A percentile compares a stretch with the other conserved stretches of the same genome.
Conservation (phyloP, 2,113 vertebrate species). For the Silurus glanis region DNA sequence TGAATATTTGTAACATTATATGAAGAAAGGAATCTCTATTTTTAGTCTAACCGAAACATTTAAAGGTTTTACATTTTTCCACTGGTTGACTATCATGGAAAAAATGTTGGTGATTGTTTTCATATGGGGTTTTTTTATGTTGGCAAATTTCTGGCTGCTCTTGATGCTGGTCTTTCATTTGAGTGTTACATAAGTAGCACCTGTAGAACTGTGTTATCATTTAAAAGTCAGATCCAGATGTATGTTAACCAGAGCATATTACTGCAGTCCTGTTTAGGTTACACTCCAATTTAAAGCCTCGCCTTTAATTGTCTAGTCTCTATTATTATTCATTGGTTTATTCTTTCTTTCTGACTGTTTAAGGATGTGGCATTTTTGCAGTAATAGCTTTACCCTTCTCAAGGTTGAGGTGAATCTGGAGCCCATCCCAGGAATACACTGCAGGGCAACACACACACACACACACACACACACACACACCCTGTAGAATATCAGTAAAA, state of each 20-base stretch:
- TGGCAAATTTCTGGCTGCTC: background rate
- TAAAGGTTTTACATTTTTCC: background rate
- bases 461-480: background rate
- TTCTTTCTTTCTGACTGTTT: background rate
- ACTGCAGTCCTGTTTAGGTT: background rate
- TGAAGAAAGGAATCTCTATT: background rate
- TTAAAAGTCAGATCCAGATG: constrained; percentile 6
- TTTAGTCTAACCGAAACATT: background rate
- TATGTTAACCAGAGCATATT: constrained; percentile 14
- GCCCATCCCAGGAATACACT: background rate
- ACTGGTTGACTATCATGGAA: background rate
- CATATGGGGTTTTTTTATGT: background rate
- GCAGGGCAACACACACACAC: background rate
- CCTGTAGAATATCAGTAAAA: too few relatives aligned
- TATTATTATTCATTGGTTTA: background rate
- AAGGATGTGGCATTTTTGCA: background rate
- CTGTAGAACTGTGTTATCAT: constrained; percentile 5
- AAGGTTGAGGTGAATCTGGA: background rate
- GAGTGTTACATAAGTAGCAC: background rate
- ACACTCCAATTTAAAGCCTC: background rate
- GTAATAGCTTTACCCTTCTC: background rate
- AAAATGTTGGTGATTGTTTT: background rate
- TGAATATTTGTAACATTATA: background rate
- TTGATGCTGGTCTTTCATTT: background rate
- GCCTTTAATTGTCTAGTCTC: background rate